Evolutionary conservation across 2,888 invertebrate genomes (phyloP).

Genomic region (Heteropelma amictum): DNA sequence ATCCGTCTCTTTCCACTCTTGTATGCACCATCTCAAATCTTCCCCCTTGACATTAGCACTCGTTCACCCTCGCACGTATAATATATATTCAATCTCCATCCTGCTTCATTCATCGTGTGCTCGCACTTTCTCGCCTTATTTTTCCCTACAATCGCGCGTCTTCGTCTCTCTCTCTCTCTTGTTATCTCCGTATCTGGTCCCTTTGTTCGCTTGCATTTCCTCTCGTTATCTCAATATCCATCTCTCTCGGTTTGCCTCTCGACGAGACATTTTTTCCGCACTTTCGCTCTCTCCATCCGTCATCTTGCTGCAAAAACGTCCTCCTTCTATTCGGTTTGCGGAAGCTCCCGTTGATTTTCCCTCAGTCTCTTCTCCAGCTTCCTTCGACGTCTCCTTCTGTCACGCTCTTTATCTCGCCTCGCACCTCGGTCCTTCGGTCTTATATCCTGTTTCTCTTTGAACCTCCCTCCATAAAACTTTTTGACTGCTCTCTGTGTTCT

Average conservation of each 20-base stretch:
- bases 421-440: too few relatives aligned
- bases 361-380: too few relatives aligned
- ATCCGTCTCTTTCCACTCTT: conserved; percentile 7
- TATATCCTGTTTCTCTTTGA: too few relatives aligned
- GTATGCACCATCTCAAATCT: conserved; percentile 9
- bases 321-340: too few relatives aligned
- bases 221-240: neutral
- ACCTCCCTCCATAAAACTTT: too few relatives aligned
- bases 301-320: too few relatives aligned
- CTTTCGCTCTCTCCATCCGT: neutral
- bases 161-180: neutral
- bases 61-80: conserved; percentile 8
- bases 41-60: conserved; percentile 1
- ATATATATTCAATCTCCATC: conserved; percentile 8
- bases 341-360: too few relatives aligned
- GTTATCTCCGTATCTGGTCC: neutral
- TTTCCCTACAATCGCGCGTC: neutral
- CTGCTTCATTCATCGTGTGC: neutral
- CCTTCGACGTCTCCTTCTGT: too few relatives aligned
- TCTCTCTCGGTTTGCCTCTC: conserved; percentile 6
- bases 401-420: too few relatives aligned
- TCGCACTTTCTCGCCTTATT: neutral
- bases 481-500: too few relatives aligned
- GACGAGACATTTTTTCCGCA: neutral
- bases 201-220: neutral